These are phyloP conservation scores for Cololabis saira DNA, from an alignment of 2,113 vertebrate species.

Conservation along the genomic window DNA sequence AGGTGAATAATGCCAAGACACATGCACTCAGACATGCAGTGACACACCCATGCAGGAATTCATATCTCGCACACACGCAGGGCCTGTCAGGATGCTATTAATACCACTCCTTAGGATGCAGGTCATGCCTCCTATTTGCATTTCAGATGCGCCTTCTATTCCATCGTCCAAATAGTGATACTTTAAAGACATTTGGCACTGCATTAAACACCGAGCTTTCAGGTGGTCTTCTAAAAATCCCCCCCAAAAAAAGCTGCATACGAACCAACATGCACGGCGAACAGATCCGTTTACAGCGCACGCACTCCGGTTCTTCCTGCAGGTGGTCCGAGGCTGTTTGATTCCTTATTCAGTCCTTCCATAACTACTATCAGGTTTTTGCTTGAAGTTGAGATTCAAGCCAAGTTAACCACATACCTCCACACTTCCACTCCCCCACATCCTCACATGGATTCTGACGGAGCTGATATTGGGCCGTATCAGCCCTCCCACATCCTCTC, in stretches of 20 bases:
- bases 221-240: slow-evolving; percentile 37
- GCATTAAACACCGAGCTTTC: slow-evolving; percentile 33
- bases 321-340: slow-evolving; percentile 35
- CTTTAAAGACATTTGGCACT: slow-evolving; percentile 53
- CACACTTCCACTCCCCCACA: background rate
- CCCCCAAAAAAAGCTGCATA: slow-evolving; percentile 5
- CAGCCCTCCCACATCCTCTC: slow-evolving; percentile 2
- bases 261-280: slow-evolving; percentile 14
- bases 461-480: slow-evolving; percentile 37
- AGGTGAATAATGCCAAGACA: slow-evolving; percentile 54
- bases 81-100: slow-evolving; percentile 48
- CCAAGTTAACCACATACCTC: slow-evolving; percentile 22
- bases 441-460: slow-evolving; percentile 37
- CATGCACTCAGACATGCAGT: slow-evolving; percentile 39
- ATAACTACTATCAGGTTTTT: slow-evolving; percentile 10
- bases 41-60: slow-evolving; percentile 54
- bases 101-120: slow-evolving; percentile 58
- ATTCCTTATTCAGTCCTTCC: slow-evolving; percentile 20
- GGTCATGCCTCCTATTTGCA: slow-evolving; percentile 50
- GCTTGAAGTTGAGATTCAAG: slow-evolving; percentile 28
- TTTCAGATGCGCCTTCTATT: slow-evolving; percentile 43
- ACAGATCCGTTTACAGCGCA: slow-evolving; percentile 33
- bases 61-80: slow-evolving; percentile 17
- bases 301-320: background rate
- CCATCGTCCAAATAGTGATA: slow-evolving; percentile 46